Conservation (phyloP, 2,888 invertebrate genomes). For the Asteroscopus sphinx region DNA sequence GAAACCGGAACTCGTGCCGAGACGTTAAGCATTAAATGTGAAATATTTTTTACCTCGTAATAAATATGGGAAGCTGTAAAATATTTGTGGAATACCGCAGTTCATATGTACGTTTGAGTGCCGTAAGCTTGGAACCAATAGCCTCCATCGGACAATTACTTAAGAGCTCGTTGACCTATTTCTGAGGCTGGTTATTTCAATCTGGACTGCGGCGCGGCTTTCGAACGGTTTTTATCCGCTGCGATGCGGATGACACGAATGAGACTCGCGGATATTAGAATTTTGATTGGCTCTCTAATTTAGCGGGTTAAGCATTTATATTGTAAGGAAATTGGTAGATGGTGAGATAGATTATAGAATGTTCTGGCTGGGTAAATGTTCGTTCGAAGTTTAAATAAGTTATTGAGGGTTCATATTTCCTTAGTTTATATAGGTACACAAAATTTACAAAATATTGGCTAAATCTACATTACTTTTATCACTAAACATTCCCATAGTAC, state of each 20-base stretch:
- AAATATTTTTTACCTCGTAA: not conserved
- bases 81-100: conserved; percentile 23
- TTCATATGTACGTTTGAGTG: conserved; percentile 26
- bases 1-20: conserved; percentile 7
- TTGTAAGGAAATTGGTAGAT: conserved; percentile 51
- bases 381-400: not conserved
- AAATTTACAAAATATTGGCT: too few relatives aligned
- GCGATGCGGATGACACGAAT: conserved; percentile 58
- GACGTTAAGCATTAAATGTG: conserved; percentile 12
- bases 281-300: conserved; percentile 65
- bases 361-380: conserved; percentile 10
- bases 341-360: conserved; percentile 15
- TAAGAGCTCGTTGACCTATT: conserved; percentile 80
- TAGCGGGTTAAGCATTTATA: conserved; percentile 51
- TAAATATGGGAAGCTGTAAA: conserved; percentile 1
- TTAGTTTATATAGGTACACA: too few relatives aligned
- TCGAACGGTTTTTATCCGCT: conserved; percentile 61
- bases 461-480: too few relatives aligned
- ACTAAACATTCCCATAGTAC: too few relatives aligned
- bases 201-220: conserved; percentile 52
- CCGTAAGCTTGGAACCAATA: conserved; percentile 59
- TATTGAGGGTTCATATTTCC: too few relatives aligned
- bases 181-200: conserved; percentile 68
- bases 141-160: conserved; percentile 75
- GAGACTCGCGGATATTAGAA: conserved; percentile 67